Evolutionary conservation across 2,888 invertebrate genomes (phyloP).

Genomic region (Caradrina clavipalpis): DNA sequence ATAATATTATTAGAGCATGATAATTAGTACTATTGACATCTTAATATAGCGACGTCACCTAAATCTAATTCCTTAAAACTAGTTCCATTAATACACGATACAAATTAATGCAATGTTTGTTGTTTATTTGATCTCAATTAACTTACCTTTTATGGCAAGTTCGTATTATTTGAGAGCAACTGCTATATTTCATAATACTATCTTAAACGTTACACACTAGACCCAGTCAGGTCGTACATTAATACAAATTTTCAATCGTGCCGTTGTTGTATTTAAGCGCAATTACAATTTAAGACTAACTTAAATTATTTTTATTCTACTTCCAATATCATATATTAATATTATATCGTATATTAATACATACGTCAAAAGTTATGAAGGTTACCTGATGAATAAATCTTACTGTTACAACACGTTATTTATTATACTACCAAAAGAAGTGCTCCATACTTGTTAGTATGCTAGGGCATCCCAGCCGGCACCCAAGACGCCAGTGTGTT

Average conservation of each 20-base stretch:
- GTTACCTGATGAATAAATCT: too few relatives aligned
- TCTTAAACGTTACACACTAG: neutral
- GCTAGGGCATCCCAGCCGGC: neutral
- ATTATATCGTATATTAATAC: neutral
- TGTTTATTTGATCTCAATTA: too few relatives aligned
- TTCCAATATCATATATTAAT: conserved; percentile 19
- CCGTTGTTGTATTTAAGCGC: neutral
- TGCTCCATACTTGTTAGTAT: neutral
- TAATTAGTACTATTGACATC: neutral
- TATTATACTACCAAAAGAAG: too few relatives aligned
- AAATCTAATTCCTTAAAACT: neutral
- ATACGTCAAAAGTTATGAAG: too few relatives aligned
- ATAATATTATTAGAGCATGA: too few relatives aligned
- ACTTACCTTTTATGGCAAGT: too few relatives aligned
- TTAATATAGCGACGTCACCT: neutral
- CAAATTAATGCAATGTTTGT: too few relatives aligned
- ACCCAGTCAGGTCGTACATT: conserved; percentile 17
- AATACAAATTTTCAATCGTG: neutral
- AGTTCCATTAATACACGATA: neutral
- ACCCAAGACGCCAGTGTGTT: neutral
- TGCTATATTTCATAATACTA: neutral
- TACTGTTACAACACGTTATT: too few relatives aligned
- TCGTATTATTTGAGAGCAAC: too few relatives aligned
- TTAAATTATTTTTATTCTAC: neutral
- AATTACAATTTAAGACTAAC: neutral